Evolutionary conservation across 2,113 vertebrate species (phyloP), one percentile per base, ranked within the genome.

Genomic region (Pristiophorus japonicus): DNA sequence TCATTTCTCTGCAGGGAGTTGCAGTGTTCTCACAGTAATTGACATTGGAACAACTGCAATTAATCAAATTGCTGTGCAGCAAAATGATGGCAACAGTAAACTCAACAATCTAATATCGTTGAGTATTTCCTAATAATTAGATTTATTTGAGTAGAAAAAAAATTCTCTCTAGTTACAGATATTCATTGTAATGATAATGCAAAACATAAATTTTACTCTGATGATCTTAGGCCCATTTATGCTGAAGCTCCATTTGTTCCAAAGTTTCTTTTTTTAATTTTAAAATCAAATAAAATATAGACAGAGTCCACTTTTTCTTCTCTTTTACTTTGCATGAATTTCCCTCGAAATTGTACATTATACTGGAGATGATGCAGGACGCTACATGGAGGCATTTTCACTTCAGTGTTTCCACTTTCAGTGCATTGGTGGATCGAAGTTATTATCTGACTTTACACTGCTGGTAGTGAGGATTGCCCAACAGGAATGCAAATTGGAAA

Each of bases 1-100:
- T 67, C 42, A 94, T 94, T 70, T 94, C 93, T 73, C 63, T 94
- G 93, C 93, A 94, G 62, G 42, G 38, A 94, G 92, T 42, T 94
- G 63, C 42, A 45, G 66, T 20, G 34, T 51, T 70, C 66, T 38
- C 93, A 73, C 42, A 73, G 93, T 70, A 70, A 94, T 94, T 94
- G 93, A 67, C 73, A 94, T 94, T 73, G 93, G 93, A 73, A 94
- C 65, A 70, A 70, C 66, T 47, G 63, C 65, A 94, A 94, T 94
- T 94, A 94, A 94, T 94, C 65, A 94, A 94, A 94, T 70, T 70
- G 66, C 66, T 73, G 24, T 30, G 66, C 27, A 70, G 42, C 12
- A 94, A 70, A 94, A 70, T 94, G 63, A 67, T 70, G 65, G 42
- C 66, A 7, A 67, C 47, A 45, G 93, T 51, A 94, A 92, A 92